Conservation (phyloP, 2,888 invertebrate species). For the Reticulitermes lucifugus region DNA sequence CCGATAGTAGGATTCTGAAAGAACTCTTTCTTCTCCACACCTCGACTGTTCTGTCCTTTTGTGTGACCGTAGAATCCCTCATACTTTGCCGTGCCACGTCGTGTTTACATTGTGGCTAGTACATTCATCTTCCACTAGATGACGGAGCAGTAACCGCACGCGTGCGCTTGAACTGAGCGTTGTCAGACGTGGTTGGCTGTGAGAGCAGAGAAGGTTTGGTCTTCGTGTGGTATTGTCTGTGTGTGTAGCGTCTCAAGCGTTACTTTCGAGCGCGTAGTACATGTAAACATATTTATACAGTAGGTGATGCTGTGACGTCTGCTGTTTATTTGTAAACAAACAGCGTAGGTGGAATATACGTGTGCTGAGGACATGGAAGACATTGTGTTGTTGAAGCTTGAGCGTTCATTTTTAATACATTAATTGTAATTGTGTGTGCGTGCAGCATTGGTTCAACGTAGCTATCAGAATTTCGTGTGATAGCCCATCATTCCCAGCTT, state of each 20-base stretch:
- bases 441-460: background rate
- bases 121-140: background rate
- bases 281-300: background rate
- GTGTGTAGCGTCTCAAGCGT: background rate
- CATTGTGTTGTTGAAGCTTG: background rate
- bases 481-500: background rate
- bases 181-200: background rate
- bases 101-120: background rate
- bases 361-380: constrained; percentile 6
- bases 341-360: background rate
- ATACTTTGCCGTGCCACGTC: no score
- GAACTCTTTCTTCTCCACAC: no score
- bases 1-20: no score
- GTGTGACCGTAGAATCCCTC: no score
- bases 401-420: background rate
- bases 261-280: background rate
- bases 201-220: background rate
- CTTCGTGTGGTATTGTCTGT: background rate
- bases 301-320: background rate
- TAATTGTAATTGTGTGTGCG: constrained; percentile 10
- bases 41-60: no score
- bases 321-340: background rate
- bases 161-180: background rate
- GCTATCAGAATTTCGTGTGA: constrained; percentile 33
- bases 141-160: background rate